Conservation (phyloP, 2,888 invertebrate genomes). For the Thalpophila matura region DNA sequence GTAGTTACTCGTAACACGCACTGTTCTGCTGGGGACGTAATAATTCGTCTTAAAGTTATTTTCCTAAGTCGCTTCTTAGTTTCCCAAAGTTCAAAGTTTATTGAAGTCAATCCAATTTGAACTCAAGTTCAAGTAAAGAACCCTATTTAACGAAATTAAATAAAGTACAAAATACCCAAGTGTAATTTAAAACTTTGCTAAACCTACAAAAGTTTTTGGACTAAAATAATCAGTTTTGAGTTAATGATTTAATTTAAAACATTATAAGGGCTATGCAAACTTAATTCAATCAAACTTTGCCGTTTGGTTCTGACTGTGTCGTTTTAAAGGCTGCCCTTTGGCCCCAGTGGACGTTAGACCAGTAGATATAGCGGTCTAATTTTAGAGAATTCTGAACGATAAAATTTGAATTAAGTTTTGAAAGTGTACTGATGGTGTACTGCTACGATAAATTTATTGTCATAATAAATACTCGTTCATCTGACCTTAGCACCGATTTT, state of each 20-base stretch:
- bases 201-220: slow-evolving; percentile 29
- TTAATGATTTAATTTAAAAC: slow-evolving; percentile 34
- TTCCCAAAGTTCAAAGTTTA: slow-evolving; percentile 22
- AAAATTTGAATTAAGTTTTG: too few relatives aligned
- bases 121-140: slow-evolving; percentile 10
- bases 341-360: too few relatives aligned
- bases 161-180: slow-evolving; percentile 18
- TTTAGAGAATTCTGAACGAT: too few relatives aligned
- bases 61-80: slow-evolving; percentile 13
- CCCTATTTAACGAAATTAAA: slow-evolving; percentile 25
- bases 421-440: too few relatives aligned
- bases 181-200: slow-evolving; percentile 28
- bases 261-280: slow-evolving; percentile 5
- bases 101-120: slow-evolving; percentile 32
- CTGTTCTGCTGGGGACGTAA: not conserved
- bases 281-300: slow-evolving; percentile 13
- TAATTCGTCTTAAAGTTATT: slow-evolving; percentile 1
- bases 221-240: slow-evolving; percentile 18
- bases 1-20: too few relatives aligned
- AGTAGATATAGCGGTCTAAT: not conserved
- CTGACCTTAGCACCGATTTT: too few relatives aligned
- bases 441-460: too few relatives aligned
- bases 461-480: too few relatives aligned
- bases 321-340: not conserved
- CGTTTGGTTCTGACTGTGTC: not conserved